Evolutionary conservation across 2,888 invertebrate genomes (phyloP).

Genomic region (Andrena camellia): DNA sequence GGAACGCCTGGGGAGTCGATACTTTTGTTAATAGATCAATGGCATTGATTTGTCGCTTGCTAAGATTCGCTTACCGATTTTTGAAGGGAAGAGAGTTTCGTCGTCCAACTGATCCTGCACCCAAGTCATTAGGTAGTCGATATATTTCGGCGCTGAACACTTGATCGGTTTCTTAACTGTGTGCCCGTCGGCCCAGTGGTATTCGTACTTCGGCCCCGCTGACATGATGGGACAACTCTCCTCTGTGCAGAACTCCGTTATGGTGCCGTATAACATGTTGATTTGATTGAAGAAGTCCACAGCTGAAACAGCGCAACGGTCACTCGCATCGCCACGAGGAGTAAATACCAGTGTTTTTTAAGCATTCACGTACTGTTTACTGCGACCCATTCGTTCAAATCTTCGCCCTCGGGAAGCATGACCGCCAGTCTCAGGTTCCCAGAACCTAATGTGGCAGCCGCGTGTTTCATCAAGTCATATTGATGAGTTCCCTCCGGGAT

Average conservation of each 20-base stretch:
- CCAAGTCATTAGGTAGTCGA: constrained; percentile 99
- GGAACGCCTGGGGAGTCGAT: constrained; percentile 91
- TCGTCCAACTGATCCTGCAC: constrained; percentile 99
- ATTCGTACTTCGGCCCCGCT: constrained; percentile 99
- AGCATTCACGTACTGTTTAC: constrained; percentile 95
- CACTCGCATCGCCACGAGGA: not conserved
- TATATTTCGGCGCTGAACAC: constrained; percentile 99
- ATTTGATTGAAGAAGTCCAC: constrained; percentile 99
- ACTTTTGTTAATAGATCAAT: constrained; percentile 8
- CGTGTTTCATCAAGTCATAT: constrained; percentile 99
- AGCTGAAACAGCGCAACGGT: constrained; percentile 87
- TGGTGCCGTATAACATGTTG: constrained; percentile 99
- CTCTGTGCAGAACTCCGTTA: constrained; percentile 99
- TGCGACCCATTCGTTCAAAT: constrained; percentile 99
- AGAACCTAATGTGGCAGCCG: constrained; percentile 98
- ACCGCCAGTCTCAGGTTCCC: constrained; percentile 98
- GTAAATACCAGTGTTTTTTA: not conserved
- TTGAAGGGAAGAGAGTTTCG: constrained; percentile 98
- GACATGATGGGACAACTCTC: constrained; percentile 99
- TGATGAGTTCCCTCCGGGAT: constrained; percentile 99
- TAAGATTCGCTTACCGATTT: constrained; percentile 90
- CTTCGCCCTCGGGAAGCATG: constrained; percentile 98
- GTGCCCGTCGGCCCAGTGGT: constrained; percentile 99
- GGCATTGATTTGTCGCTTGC: not conserved
- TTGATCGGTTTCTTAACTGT: constrained; percentile 99